A percentile compares a stretch with the other conserved stretches of the same genome.
These are phyloP conservation scores for Pogonocichla stellata DNA, from an alignment of 2,113 vertebrate species.

Conservation along the genomic window DNA sequence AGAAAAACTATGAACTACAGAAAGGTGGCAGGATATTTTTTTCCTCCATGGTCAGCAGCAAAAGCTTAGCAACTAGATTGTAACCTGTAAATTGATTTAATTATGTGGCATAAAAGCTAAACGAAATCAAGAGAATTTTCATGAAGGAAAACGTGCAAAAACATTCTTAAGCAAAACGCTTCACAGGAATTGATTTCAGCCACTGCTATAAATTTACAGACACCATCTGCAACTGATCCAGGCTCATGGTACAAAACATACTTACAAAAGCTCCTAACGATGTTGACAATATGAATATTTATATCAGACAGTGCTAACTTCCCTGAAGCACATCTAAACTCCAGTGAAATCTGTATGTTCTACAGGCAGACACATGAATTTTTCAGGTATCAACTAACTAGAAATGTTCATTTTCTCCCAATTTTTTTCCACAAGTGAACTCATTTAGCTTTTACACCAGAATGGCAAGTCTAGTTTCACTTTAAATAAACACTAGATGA, in stretches of 20 bases:
- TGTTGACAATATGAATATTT: background rate
- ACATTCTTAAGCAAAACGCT: background rate
- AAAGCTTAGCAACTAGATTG: background rate
- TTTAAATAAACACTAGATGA: background rate
- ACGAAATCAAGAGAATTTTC: background rate
- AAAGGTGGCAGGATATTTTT: background rate
- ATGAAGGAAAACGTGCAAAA: background rate
- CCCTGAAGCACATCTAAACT: background rate
- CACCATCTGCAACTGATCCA: background rate
- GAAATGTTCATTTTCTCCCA: background rate
- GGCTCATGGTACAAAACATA: background rate
- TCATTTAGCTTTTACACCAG: background rate
- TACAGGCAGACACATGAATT: background rate
- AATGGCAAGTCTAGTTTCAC: background rate
- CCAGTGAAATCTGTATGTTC: background rate
- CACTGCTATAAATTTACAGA: background rate
- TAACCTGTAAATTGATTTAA: background rate
- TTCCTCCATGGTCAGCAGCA: constrained; percentile 39
- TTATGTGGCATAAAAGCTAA: background rate
- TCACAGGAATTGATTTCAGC: background rate
- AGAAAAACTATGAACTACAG: background rate
- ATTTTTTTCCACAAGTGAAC: background rate
- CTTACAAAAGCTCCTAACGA: background rate
- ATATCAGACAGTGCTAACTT: background rate
- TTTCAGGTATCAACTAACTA: background rate